A percentile compares a stretch with the other conserved stretches of the same genome.
phyloP scores from a whole-genome alignment of 1,140 invertebrate species.

The Neodiprion fabricii region DNA sequence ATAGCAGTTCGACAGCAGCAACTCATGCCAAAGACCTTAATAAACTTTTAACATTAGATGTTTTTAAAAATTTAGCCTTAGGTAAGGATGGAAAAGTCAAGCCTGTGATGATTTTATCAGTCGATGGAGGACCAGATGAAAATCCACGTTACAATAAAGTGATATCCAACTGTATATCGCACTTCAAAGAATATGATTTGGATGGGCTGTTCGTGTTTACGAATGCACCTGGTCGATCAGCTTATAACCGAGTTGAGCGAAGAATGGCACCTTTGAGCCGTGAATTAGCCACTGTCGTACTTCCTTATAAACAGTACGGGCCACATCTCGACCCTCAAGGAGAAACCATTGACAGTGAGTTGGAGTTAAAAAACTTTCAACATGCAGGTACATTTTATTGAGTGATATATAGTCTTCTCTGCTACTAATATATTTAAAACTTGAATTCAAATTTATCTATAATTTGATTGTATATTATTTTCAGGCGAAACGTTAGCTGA shows the following conservation, averaged over 20 bases:
- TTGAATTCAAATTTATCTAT: no score
- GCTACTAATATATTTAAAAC: no score
- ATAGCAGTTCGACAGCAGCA: slow-evolving; percentile 40
- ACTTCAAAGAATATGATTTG: slow-evolving; percentile 42
- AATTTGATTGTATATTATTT: no score
- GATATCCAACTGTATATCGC: slow-evolving; percentile 28
- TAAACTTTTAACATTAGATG: slow-evolving; percentile 33
- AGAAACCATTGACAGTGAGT: slow-evolving; percentile 44
- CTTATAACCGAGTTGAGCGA: slow-evolving; percentile 42
- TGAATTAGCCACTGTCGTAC: slow-evolving; percentile 46
- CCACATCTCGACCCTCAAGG: slow-evolving; percentile 46
- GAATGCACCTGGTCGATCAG: slow-evolving; percentile 51
- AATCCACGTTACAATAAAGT: slow-evolving; percentile 37
- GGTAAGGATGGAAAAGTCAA: slow-evolving; percentile 42
- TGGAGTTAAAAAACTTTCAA: slow-evolving; percentile 46
- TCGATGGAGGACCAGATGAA: slow-evolving; percentile 53
- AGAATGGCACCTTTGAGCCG: slow-evolving; percentile 51
- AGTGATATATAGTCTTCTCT: no score
- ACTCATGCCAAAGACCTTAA: slow-evolving; percentile 40
- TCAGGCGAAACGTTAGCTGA: slow-evolving; percentile 33
- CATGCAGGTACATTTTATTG: slow-evolving; percentile 29
- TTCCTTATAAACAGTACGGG: slow-evolving; percentile 49
- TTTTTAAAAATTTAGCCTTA: slow-evolving; percentile 32
- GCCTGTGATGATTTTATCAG: slow-evolving; percentile 50
- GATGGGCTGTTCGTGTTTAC: slow-evolving; percentile 55